These are phyloP conservation scores for Eulemur mongoz DNA, from an alignment of 2,797 vertebrate species.

Conservation along the genomic window DNA sequence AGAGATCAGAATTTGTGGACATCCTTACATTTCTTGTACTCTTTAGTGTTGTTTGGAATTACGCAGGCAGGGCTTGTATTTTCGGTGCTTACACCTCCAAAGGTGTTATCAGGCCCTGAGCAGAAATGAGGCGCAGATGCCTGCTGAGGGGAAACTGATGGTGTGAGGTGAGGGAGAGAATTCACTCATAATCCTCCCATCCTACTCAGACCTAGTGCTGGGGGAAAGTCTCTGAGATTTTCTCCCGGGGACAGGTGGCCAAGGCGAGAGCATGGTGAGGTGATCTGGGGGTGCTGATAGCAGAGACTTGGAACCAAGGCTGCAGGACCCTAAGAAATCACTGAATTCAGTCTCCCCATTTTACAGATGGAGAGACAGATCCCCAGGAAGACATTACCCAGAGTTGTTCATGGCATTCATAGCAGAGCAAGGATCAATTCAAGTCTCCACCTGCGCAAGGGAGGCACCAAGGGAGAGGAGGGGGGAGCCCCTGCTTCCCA, in stretches of 20 bases:
- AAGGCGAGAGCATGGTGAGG: accelerated
- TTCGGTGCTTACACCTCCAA: not conserved
- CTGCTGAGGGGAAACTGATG: not conserved
- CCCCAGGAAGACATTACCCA: not conserved
- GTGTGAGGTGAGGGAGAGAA: not conserved
- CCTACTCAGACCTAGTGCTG: not conserved
- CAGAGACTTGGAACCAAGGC: not conserved
- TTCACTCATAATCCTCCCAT: not conserved
- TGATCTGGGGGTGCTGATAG: not conserved
- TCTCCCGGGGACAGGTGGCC: not conserved
- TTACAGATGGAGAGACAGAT: not conserved
- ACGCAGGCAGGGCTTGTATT: not conserved
- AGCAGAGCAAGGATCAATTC: not conserved
- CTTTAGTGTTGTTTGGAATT: not conserved
- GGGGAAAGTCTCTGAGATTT: not conserved
- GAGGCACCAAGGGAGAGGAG: not conserved
- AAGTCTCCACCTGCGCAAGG: not conserved
- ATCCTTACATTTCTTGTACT: not conserved
- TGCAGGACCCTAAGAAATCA: not conserved
- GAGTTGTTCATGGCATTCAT: not conserved
- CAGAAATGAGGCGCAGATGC: not conserved
- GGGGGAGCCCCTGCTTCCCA: not conserved
- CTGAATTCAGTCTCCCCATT: not conserved
- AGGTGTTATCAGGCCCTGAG: not conserved
- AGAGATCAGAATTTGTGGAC: not conserved